Conservation (phyloP, 2,888 invertebrate genomes). For the Seira musarum region DNA sequence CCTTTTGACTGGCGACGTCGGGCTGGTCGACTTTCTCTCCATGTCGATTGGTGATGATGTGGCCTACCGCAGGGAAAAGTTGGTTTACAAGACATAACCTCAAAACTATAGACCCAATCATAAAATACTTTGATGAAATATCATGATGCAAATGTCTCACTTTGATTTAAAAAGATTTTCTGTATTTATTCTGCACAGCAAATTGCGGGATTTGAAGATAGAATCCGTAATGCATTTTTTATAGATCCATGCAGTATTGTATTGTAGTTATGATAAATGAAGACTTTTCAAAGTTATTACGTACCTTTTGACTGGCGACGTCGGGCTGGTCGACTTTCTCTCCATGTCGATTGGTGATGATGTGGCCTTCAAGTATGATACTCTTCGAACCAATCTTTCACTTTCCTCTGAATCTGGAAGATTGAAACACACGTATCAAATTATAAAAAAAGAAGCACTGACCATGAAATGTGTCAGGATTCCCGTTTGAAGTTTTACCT, state of each 20-base stretch:
- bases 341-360: slow-evolving; percentile 72
- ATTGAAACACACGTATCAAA: not conserved
- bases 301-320: slow-evolving; percentile 69
- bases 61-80: slow-evolving; percentile 76
- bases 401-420: slow-evolving; percentile 80
- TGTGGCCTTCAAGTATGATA: slow-evolving; percentile 96
- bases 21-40: slow-evolving; percentile 68
- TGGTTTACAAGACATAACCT: slow-evolving; percentile 61
- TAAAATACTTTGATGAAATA: not conserved
- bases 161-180: not conserved
- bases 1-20: slow-evolving; percentile 69
- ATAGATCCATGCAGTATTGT: no score
- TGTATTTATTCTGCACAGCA: not conserved
- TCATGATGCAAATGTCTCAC: not conserved
- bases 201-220: no score
- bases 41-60: slow-evolving; percentile 75
- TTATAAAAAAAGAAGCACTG: not conserved
- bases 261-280: no score
- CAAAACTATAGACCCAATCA: slow-evolving; percentile 48
- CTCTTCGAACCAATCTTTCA: slow-evolving; percentile 88
- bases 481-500: no score
- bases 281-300: no score
- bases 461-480: no score
- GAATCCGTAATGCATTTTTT: no score
- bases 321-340: slow-evolving; percentile 68